Base-by-base conservation (phyloP, 2,113 vertebrate species). In the Dendrocopos noguchii region DNA sequence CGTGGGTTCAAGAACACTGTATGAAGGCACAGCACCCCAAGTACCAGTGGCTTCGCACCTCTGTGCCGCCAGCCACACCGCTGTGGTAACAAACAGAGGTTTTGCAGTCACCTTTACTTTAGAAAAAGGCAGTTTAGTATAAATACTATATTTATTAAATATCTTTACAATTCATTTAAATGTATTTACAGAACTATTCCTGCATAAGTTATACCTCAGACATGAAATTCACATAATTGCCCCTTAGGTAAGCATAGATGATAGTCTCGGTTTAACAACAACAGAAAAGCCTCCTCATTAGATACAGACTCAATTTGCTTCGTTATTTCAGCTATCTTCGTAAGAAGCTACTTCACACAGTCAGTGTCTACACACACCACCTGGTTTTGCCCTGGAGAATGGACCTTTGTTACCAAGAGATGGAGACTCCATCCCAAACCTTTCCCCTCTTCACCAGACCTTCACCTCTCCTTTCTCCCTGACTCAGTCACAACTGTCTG, bases 111-210 rank as follows among this genome's bases (percentile, higher is more conserved):
- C 56, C 57, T 52, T 53, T 56, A 44, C 66, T 77, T 80, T 27
- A 94, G 88, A 92, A 84, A 61, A 79, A 19, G 88, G 73, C 76
- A 28, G 72, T 89, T 97, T 98, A 98, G 98, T 98, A 99, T 99
- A 99, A 99, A 99, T 99, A 99, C 98, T 98, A 98, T 98, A 98
- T 95, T 99, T 99, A 99, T 99, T 98, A 99, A 99, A 99, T 98
- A 98, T 98, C 95, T 98, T 98, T 98, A 99, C 98, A 99, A 97
- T 98, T 98, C 97, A 98, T 98, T 97, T 98, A 98, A 98, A 98
- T 97, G 96, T 97, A 98, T 98, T 97, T 98, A 98, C 98, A 98
- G 94, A 98, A 96, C 97, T 96, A 98, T 98, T 97, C 97, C 98
- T 98, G 98, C 98, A 98, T 98, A 98, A 98, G 97, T 98, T 97